Evolutionary conservation across 2,797 vertebrate genomes (phyloP).

Genomic region (Acridotheres tristis): DNA sequence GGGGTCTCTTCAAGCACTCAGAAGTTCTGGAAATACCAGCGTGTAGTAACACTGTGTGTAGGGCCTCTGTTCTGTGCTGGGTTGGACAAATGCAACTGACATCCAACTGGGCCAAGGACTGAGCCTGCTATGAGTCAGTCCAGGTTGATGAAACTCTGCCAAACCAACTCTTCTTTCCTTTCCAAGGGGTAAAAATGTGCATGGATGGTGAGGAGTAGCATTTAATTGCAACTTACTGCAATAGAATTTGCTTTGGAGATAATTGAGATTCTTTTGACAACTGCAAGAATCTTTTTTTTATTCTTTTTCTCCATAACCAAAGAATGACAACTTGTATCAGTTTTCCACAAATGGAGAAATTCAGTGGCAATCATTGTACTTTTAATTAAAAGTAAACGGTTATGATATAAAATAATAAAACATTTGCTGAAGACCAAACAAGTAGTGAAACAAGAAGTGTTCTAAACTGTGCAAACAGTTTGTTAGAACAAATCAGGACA

Average conservation of each 20-base stretch:
- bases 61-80: neutral
- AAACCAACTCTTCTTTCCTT: neutral
- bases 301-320: neutral
- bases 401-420: neutral
- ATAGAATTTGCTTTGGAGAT: neutral
- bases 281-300: neutral
- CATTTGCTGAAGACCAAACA: neutral
- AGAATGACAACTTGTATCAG: neutral
- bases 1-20: neutral
- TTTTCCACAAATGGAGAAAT: neutral
- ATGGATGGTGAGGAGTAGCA: neutral
- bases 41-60: neutral
- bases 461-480: neutral
- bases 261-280: neutral
- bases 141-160: neutral
- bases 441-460: neutral
- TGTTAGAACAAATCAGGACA: neutral
- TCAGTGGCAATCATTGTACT: neutral
- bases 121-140: neutral
- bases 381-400: constrained; percentile 21
- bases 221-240: neutral
- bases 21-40: neutral
- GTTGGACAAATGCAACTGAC: neutral
- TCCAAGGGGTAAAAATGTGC: neutral
- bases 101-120: neutral